These are phyloP conservation scores for Heliconius hewitsoni DNA, from an alignment of 1,140 invertebrate genomes.

Conservation along the genomic window DNA sequence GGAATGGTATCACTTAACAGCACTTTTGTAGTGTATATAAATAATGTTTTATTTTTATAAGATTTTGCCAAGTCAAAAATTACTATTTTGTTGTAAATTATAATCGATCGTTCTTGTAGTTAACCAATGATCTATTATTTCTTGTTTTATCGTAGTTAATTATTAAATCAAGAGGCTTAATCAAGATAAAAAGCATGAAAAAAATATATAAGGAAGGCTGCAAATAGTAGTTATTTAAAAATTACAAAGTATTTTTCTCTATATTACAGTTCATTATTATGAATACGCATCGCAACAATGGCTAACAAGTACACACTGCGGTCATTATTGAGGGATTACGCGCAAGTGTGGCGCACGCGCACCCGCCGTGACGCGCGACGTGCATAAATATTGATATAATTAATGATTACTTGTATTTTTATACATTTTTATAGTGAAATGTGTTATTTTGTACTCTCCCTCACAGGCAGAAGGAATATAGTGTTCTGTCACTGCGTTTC, in stretches of 20 bases:
- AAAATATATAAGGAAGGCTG: not conserved
- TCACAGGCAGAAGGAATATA: not conserved
- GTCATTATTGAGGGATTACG: slow-evolving; percentile 24
- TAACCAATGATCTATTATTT: too few species aligned
- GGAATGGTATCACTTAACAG: not conserved
- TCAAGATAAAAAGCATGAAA: not conserved
- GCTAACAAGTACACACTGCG: not conserved
- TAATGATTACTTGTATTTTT: not conserved
- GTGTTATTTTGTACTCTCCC: not conserved
- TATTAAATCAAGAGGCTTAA: too few species aligned
- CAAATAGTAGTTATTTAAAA: not conserved
- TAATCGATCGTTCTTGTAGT: too few species aligned
- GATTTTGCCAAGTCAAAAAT: not conserved
- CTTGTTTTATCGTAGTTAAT: too few species aligned
- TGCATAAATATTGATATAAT: slow-evolving; percentile 17
- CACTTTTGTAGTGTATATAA: not conserved
- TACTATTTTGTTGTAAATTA: too few species aligned
- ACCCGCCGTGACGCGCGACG: slow-evolving; percentile 11
- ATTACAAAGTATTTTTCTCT: not conserved
- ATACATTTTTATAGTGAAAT: not conserved
- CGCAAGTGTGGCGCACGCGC: slow-evolving; percentile 6
- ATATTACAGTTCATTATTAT: not conserved
- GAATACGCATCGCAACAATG: not conserved
- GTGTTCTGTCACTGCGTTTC: not conserved
- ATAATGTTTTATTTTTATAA: not conserved